A percentile compares a stretch with the other conserved stretches of the same genome.
These are phyloP conservation scores for Pachyramphus minor DNA, from an alignment of 2,113 vertebrate genomes.

Conservation along the genomic window DNA sequence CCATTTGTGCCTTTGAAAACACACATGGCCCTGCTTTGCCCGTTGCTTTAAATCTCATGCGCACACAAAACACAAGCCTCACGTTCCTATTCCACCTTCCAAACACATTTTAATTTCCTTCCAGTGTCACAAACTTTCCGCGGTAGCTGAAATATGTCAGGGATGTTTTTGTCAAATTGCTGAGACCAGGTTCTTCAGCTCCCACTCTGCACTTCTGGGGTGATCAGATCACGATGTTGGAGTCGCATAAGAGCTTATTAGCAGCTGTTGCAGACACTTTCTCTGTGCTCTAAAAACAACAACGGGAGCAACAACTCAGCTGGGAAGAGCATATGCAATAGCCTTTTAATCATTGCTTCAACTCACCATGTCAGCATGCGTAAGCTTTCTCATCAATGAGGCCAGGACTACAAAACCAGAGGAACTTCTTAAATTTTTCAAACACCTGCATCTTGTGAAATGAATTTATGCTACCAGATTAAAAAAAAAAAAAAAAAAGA, in stretches of 20 bases:
- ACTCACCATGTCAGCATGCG: conserved; percentile 11
- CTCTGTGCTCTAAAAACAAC: conserved; percentile 54
- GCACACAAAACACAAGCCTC: not conserved
- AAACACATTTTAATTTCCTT: conserved; percentile 10
- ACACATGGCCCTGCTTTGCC: not conserved
- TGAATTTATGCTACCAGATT: conserved; percentile 12
- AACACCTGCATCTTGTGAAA: conserved; percentile 47
- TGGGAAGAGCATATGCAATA: conserved; percentile 43
- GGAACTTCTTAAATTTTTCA: conserved; percentile 27
- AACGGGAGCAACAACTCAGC: conserved; percentile 40
- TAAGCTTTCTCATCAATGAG: conserved; percentile 48
- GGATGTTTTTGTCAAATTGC: conserved; percentile 20
- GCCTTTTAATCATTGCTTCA: conserved; percentile 54
- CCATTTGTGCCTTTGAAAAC: not conserved
- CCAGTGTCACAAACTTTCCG: conserved; percentile 12
- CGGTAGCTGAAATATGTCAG: not conserved
- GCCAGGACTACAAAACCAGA: conserved; percentile 19
- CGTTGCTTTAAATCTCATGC: conserved; percentile 7
- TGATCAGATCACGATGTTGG: conserved; percentile 51
- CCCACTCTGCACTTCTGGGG: conserved; percentile 37
- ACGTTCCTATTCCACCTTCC: not conserved
- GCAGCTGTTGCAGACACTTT: conserved; percentile 43
- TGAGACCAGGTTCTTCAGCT: conserved; percentile 36
- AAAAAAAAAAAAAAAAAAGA: not conserved
- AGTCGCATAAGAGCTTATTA: conserved; percentile 54